Evolutionary conservation across 2,113 vertebrate genomes (phyloP).

Genomic region (Rhinopithecus roxellana): DNA sequence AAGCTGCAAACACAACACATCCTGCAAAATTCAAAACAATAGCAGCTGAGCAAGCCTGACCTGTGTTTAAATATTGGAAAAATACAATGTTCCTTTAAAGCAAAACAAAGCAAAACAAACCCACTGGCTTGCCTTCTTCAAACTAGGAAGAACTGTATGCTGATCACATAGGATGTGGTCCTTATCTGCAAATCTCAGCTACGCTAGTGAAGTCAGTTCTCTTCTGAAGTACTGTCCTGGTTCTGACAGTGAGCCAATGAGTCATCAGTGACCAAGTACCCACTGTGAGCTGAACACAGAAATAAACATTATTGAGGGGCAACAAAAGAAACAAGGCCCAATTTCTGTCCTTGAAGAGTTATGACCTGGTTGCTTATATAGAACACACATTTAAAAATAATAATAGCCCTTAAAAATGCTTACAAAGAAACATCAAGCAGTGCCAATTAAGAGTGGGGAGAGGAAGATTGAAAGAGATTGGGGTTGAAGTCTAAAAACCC

Average conservation of each 20-base stretch:
- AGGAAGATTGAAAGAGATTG: constrained; percentile 6
- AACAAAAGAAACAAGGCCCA: constrained; percentile 42
- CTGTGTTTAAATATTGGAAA: constrained; percentile 66
- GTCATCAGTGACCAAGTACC: constrained; percentile 39
- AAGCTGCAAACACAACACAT: constrained; percentile 66
- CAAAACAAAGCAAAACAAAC: constrained; percentile 39
- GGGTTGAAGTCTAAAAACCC: constrained; percentile 44
- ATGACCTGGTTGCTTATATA: constrained; percentile 14
- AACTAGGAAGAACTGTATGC: constrained; percentile 61
- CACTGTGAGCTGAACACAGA: constrained; percentile 24
- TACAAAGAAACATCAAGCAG: constrained; percentile 10
- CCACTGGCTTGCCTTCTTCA: constrained; percentile 64
- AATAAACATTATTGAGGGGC: constrained; percentile 29
- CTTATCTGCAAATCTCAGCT: constrained; percentile 57
- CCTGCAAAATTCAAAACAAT: constrained; percentile 63
- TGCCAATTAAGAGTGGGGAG: background rate
- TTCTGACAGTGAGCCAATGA: constrained; percentile 58
- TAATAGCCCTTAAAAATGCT: background rate
- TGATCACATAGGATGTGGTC: constrained; percentile 31
- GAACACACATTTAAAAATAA: constrained; percentile 32
- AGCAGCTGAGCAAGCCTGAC: constrained; percentile 64
- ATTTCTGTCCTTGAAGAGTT: constrained; percentile 42
- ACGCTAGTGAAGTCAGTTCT: constrained; percentile 50
- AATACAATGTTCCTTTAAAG: constrained; percentile 67
- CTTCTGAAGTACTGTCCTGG: constrained; percentile 42